Percentiles rank a stretch among this genome's conserved stretches.
These are phyloP conservation scores for Caenorhabditis doughertyi DNA, from an alignment of 2,888 invertebrate species.

Conservation along the genomic window DNA sequence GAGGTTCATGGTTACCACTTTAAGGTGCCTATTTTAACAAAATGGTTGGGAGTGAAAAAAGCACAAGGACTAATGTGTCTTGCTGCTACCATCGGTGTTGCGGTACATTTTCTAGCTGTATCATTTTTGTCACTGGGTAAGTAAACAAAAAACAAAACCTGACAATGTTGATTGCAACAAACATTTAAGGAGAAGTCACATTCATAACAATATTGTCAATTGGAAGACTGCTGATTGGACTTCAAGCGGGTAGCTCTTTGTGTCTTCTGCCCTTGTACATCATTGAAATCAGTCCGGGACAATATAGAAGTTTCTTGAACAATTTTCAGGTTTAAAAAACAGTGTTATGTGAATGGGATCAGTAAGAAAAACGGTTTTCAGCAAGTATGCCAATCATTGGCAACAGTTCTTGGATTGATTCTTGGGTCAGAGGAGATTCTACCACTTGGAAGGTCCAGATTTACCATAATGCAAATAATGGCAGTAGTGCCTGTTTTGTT, in stretches of 20 bases:
- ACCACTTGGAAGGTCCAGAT: slow-evolving; percentile 66
- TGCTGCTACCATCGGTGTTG: slow-evolving; percentile 76
- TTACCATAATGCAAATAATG: slow-evolving; percentile 64
- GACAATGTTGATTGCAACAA: slow-evolving; percentile 15
- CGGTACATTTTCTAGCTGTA: slow-evolving; percentile 73
- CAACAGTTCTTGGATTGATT: slow-evolving; percentile 79
- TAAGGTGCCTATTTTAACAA: slow-evolving; percentile 77
- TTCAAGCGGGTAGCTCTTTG: slow-evolving; percentile 78
- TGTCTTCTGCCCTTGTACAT: slow-evolving; percentile 81
- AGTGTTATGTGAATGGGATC: not conserved
- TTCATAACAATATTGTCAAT: slow-evolving; percentile 71
- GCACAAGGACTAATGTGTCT: slow-evolving; percentile 74
- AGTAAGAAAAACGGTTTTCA: slow-evolving; percentile 59
- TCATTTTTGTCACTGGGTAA: slow-evolving; percentile 51
- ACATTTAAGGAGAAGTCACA: slow-evolving; percentile 69
- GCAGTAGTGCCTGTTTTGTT: slow-evolving; percentile 73
- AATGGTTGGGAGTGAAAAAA: slow-evolving; percentile 75
- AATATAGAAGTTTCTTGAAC: slow-evolving; percentile 76
- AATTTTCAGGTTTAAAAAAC: slow-evolving; percentile 73
- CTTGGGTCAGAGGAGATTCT: slow-evolving; percentile 77
- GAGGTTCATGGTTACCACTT: slow-evolving; percentile 3
- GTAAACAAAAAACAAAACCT: slow-evolving; percentile 6
- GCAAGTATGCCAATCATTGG: slow-evolving; percentile 80
- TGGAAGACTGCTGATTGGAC: slow-evolving; percentile 79
- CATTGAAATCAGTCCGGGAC: slow-evolving; percentile 76